Conservation (phyloP, 2,113 vertebrate species). For the Psettodes erumei region DNA sequence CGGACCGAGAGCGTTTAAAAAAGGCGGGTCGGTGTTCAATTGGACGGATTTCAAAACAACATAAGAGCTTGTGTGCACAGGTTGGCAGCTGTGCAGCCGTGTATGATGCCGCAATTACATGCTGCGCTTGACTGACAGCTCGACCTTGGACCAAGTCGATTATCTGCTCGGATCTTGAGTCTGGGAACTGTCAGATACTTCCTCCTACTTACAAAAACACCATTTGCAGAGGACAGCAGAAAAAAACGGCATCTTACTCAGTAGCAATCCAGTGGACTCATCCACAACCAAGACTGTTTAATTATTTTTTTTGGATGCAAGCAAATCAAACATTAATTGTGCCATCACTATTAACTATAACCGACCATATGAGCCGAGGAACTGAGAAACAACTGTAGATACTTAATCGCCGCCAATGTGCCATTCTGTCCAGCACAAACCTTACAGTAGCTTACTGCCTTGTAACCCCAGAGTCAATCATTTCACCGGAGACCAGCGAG, state of each 20-base stretch:
- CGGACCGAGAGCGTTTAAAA: too few relatives aligned
- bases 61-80: neutral
- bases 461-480: neutral
- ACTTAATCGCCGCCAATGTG: neutral
- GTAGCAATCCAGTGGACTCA: too few relatives aligned
- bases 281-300: too few relatives aligned
- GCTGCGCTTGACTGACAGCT: too few relatives aligned
- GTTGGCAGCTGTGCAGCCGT: neutral
- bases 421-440: neutral
- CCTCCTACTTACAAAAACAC: neutral
- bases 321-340: too few relatives aligned
- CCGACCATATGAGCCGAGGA: neutral
- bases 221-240: neutral
- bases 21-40: neutral
- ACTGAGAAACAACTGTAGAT: neutral
- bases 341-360: too few relatives aligned
- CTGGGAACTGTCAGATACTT: neutral
- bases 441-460: neutral
- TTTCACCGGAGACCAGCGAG: neutral
- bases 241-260: neutral
- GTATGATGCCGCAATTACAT: too few relatives aligned
- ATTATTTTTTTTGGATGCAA: too few relatives aligned
- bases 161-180: neutral
- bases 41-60: neutral
- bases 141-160: too few relatives aligned